A percentile compares a stretch with the other conserved stretches of the same genome.
Evolutionary conservation across 2,888 invertebrate species (phyloP).

Genomic region (Slavum lentiscoides): DNA sequence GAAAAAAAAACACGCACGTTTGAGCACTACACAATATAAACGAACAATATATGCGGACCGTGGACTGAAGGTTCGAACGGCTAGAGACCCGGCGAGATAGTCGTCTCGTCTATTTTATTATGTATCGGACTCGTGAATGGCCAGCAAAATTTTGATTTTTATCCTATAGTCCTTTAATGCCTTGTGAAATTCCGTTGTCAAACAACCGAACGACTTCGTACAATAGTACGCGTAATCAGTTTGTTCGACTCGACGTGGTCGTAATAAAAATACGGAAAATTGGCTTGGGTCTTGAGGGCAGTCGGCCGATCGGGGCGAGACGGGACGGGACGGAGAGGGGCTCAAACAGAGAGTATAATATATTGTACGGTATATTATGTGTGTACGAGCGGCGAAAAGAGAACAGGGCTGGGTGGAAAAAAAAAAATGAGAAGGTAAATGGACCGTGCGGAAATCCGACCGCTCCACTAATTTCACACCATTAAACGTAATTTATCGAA

Average conservation of each 20-base stretch:
- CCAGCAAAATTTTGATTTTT: too few species aligned
- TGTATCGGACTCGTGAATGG: too few species aligned
- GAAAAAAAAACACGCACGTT: too few species aligned
- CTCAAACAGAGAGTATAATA: too few species aligned
- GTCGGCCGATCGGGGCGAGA: background rate
- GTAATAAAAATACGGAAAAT: constrained; percentile 14
- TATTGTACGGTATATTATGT: background rate
- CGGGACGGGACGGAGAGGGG: too few species aligned
- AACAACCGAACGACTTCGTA: constrained; percentile 13
- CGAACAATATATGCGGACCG: too few species aligned
- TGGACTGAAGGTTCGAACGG: too few species aligned
- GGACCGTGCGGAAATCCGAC: constrained; percentile 50
- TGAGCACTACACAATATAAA: too few species aligned
- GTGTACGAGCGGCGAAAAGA: background rate
- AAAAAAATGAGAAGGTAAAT: constrained; percentile 48
- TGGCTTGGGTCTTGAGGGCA: constrained; percentile 15
- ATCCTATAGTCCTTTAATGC: background rate
- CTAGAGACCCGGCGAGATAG: too few species aligned
- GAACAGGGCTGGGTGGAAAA: background rate
- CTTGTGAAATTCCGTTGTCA: background rate
- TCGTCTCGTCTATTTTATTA: too few species aligned
- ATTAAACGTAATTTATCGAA: constrained; percentile 53
- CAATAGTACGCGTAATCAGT: background rate
- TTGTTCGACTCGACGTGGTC: background rate
- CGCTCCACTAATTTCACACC: constrained; percentile 53